Evolutionary conservation across 1,140 invertebrate genomes (phyloP).

Genomic region (Drosophila pandora): DNA sequence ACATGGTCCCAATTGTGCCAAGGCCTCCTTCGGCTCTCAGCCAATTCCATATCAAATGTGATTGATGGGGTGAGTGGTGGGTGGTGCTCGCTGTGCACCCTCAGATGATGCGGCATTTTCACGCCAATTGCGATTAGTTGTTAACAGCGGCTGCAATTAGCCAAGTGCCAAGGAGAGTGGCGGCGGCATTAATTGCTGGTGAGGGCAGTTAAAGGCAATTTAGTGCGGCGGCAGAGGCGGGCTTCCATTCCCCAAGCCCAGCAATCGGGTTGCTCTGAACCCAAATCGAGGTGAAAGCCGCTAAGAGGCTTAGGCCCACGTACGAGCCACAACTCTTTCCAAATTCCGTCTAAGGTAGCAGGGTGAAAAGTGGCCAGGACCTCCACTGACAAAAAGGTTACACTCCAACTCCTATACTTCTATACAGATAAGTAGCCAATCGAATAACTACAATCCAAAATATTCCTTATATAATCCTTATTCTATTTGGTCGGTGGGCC

Average conservation of each 20-base stretch:
- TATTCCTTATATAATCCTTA: too few relatives aligned
- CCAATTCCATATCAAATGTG: slow-evolving; percentile 49
- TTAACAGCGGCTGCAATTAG: slow-evolving; percentile 66
- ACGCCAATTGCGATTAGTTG: slow-evolving; percentile 70
- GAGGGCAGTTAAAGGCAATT: slow-evolving; percentile 75
- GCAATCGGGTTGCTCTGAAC: slow-evolving; percentile 21
- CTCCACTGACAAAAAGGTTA: not conserved
- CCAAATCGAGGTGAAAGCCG: slow-evolving; percentile 6
- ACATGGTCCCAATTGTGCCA: slow-evolving; percentile 53
- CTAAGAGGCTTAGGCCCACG: slow-evolving; percentile 45
- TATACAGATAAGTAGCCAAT: too few relatives aligned
- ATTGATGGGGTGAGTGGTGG: slow-evolving; percentile 24
- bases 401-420: slow-evolving; percentile 30
- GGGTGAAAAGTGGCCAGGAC: too few relatives aligned
- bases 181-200: slow-evolving; percentile 73
- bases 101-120: slow-evolving; percentile 46
- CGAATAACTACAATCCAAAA: too few relatives aligned
- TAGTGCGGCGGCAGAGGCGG: slow-evolving; percentile 22
- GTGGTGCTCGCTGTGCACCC: not conserved
- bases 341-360: slow-evolving; percentile 46
- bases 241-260: not conserved
- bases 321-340: slow-evolving; percentile 47
- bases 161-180: slow-evolving; percentile 59
- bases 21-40: slow-evolving; percentile 43
- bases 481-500: too few relatives aligned